Evolutionary conservation across 1,140 invertebrate genomes (phyloP).

Genomic region (Microplitis mediator): DNA sequence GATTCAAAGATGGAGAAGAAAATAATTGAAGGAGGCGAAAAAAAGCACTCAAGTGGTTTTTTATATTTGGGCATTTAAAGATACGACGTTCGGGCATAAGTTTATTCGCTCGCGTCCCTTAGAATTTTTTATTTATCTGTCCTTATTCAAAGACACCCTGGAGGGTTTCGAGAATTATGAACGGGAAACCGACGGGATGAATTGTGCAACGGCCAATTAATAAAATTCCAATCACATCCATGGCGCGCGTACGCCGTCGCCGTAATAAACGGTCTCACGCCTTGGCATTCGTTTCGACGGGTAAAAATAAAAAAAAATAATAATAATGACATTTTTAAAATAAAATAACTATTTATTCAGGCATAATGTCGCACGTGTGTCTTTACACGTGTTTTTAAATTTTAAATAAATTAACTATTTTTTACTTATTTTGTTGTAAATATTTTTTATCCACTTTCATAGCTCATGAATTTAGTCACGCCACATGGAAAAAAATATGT

Average conservation of each 20-base stretch:
- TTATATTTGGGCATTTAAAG: neutral
- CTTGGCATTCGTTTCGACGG: conserved; percentile 10
- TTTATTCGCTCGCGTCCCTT: too few relatives aligned
- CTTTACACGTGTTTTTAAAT: neutral
- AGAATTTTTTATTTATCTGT: conserved; percentile 22
- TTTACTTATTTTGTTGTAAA: neutral
- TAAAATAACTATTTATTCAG: neutral
- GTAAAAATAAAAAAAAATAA: conserved; percentile 2
- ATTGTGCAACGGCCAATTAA: conserved; percentile 58
- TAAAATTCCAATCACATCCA: conserved; percentile 57
- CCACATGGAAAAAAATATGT: too few relatives aligned
- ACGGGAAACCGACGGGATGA: conserved; percentile 44
- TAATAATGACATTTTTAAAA: neutral
- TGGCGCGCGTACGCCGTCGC: conserved; percentile 41
- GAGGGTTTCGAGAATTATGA: conserved; percentile 33
- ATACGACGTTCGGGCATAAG: neutral
- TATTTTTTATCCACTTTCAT: neutral
- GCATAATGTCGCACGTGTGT: neutral
- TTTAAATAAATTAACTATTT: neutral
- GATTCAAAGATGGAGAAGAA: too few relatives aligned
- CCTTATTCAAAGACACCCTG: conserved; percentile 21
- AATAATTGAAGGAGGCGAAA: neutral
- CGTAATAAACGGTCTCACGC: conserved; percentile 45
- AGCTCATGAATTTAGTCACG: too few relatives aligned
- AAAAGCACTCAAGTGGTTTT: neutral